A percentile compares a stretch with the other conserved stretches of the same genome.
Evolutionary conservation across 2,888 invertebrate genomes (phyloP).

Genomic region (Halictus quadricinctus): DNA sequence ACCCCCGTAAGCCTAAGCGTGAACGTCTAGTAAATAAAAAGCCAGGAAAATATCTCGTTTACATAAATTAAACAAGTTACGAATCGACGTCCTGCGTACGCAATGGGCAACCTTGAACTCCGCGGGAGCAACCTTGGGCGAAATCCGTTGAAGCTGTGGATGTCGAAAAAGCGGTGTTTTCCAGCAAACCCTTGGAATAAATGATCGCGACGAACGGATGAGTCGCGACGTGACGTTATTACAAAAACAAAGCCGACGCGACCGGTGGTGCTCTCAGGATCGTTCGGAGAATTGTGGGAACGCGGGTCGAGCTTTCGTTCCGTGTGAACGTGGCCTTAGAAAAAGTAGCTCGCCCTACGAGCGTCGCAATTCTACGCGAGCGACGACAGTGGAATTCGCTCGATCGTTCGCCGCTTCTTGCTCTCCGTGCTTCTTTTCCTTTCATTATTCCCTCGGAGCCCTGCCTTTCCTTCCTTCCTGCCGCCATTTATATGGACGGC

Average conservation of each 20-base stretch:
- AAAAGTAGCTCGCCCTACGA: slow-evolving; percentile 61
- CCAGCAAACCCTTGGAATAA: neutral
- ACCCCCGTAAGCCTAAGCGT: neutral
- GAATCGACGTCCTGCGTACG: neutral
- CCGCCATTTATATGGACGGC: slow-evolving; percentile 41
- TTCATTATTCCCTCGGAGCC: slow-evolving; percentile 44
- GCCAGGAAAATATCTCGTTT: neutral
- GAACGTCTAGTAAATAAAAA: neutral
- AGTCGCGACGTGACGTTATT: slow-evolving; percentile 29
- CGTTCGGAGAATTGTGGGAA: slow-evolving; percentile 34
- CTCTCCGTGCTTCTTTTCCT: slow-evolving; percentile 46
- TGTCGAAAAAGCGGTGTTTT: neutral
- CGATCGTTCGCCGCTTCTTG: slow-evolving; percentile 49
- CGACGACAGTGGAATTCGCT: slow-evolving; percentile 52
- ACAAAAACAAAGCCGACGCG: slow-evolving; percentile 27
- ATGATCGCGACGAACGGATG: neutral
- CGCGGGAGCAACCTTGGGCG: neutral
- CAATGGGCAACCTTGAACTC: neutral
- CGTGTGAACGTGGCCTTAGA: slow-evolving; percentile 66
- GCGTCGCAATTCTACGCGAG: slow-evolving; percentile 30
- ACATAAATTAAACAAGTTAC: neutral
- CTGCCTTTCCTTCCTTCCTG: slow-evolving; percentile 37
- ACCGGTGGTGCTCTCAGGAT: neutral
- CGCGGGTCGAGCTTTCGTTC: slow-evolving; percentile 28
- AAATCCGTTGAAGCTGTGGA: neutral